Conservation (phyloP, 1,140 invertebrate species). For the Ganaspis sp. region DNA sequence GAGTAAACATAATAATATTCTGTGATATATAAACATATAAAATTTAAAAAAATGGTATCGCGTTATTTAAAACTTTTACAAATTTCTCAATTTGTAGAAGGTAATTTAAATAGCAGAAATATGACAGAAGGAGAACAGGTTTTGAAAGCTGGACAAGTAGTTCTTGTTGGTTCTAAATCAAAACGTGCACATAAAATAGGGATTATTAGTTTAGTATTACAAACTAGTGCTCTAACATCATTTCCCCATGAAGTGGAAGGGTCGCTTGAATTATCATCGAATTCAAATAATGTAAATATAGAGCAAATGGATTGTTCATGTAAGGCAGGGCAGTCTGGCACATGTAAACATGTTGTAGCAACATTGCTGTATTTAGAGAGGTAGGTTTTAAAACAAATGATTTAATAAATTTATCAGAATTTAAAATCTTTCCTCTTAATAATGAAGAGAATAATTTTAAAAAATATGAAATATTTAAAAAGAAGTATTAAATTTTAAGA, state of each 20-base stretch:
- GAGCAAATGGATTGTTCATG: constrained; percentile 43
- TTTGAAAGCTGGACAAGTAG: not conserved
- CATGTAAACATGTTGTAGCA: constrained; percentile 40
- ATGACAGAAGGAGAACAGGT: not conserved
- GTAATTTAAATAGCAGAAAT: not conserved
- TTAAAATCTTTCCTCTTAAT: too few species aligned
- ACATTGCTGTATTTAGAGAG: constrained; percentile 34
- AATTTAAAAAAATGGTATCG: too few species aligned
- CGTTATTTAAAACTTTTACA: not conserved
- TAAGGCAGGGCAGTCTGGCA: constrained; percentile 35
- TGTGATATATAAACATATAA: too few species aligned
- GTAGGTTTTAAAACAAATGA: too few species aligned
- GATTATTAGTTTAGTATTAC: not conserved
- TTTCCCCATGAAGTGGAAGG: not conserved
- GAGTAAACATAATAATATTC: too few species aligned
- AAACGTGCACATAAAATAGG: not conserved
- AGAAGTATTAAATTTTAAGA: too few species aligned
- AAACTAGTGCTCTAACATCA: not conserved
- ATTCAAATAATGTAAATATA: not conserved
- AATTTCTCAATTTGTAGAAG: not conserved
- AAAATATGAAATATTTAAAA: too few species aligned
- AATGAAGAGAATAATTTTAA: too few species aligned
- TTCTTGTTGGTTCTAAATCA: not conserved
- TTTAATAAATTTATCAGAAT: too few species aligned
- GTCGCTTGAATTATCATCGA: not conserved